A percentile compares a stretch with the other conserved stretches of the same genome.
Conservation (phyloP, 2,797 vertebrate genomes). For the Phrynocephalus forsythii region DNA sequence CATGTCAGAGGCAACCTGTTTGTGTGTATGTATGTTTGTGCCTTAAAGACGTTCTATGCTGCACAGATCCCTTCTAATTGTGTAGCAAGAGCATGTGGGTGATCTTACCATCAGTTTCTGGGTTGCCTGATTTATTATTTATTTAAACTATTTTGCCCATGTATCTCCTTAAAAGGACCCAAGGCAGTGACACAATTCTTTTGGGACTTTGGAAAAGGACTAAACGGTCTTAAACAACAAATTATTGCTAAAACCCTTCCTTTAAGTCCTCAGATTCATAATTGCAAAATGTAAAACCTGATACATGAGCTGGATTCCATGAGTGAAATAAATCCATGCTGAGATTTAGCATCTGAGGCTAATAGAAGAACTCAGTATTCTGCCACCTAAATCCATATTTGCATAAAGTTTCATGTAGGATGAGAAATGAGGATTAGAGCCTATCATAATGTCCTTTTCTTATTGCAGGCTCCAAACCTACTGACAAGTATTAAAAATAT, state of each 20-base stretch:
- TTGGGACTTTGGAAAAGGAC: not conserved
- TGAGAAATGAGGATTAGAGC: not conserved
- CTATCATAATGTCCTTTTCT: not conserved
- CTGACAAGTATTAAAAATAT: not conserved
- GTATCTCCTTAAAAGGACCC: too few species aligned
- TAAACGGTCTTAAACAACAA: not conserved
- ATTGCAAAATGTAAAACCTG: not conserved
- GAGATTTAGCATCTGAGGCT: not conserved
- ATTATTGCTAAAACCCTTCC: not conserved
- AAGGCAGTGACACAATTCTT: not conserved
- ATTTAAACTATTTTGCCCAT: too few species aligned
- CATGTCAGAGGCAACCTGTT: not conserved
- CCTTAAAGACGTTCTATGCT: not conserved
- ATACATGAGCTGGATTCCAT: not conserved
- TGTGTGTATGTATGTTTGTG: not conserved
- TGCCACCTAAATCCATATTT: not conserved
- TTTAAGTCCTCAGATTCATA: not conserved
- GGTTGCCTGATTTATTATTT: not conserved
- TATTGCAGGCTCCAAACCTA: not conserved
- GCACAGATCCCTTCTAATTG: not conserved
- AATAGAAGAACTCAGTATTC: not conserved
- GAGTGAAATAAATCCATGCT: not conserved
- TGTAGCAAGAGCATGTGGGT: not conserved
- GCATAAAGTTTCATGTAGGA: not conserved
- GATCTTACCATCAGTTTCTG: not conserved